Conservation (phyloP, 2,888 invertebrate species). For the Drosophila mettleri region DNA sequence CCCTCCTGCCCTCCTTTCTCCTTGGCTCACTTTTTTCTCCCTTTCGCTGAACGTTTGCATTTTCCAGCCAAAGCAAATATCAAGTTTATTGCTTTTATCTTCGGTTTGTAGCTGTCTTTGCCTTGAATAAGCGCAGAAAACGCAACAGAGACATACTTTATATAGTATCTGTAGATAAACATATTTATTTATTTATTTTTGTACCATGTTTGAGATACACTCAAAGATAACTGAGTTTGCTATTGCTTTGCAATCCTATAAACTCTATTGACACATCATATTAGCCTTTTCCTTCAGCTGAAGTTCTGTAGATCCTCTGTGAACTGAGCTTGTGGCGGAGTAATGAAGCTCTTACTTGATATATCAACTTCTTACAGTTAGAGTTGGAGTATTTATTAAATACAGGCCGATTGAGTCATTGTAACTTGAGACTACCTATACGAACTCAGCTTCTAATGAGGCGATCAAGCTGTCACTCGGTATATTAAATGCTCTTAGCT, state of each 20-base stretch:
- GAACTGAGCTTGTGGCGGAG: background rate
- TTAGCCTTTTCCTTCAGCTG: no score
- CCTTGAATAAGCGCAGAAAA: constrained; percentile 48
- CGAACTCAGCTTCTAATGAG: background rate
- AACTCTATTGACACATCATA: background rate
- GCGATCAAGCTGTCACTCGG: background rate
- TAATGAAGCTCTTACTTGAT: background rate
- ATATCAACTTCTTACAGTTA: background rate
- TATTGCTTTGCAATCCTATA: background rate
- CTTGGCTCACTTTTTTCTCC: fast-evolving
- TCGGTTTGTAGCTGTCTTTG: constrained; percentile 50
- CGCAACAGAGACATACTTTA: constrained; percentile 16
- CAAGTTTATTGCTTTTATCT: constrained; percentile 50
- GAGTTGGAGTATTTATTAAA: background rate
- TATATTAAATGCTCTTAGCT: fast-evolving
- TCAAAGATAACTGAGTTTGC: background rate
- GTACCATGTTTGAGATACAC: constrained; percentile 2
- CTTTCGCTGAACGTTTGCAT: constrained; percentile 45
- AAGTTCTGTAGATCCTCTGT: background rate
- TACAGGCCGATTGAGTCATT: background rate
- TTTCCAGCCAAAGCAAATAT: constrained; percentile 46
- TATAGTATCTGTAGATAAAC: background rate
- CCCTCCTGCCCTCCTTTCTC: background rate
- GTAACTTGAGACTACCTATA: background rate
- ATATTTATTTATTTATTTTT: background rate